phyloP scores from a whole-genome alignment of 2,888 invertebrate genomes.

The Saturnia pavonia region DNA sequence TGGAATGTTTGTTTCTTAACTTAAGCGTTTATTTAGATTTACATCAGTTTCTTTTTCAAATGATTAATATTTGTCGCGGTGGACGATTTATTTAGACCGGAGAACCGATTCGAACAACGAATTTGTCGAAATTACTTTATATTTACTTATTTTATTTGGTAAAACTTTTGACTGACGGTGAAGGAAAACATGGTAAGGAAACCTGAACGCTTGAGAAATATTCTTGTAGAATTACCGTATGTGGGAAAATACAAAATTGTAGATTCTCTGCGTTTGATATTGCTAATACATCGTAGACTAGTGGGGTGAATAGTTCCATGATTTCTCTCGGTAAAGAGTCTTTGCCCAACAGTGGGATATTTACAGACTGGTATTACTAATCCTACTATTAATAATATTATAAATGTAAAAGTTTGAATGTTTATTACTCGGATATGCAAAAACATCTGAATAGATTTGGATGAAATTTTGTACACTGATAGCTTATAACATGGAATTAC shows the following conservation, averaged over 20 bases:
- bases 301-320: background rate
- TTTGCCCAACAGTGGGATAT: background rate
- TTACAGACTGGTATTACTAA: background rate
- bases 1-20: constrained; percentile 50
- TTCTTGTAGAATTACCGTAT: background rate
- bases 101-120: background rate
- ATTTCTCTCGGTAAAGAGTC: background rate
- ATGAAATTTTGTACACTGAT: no score
- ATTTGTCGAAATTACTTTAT: background rate
- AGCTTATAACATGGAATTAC: no score
- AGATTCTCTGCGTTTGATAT: background rate
- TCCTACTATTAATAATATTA: no score
- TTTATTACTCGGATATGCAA: no score
- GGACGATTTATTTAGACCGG: background rate
- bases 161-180: background rate
- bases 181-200: background rate
- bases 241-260: background rate
- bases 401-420: no score
- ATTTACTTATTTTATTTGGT: no score
- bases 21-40: constrained; percentile 49
- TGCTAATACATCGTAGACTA: background rate
- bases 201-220: background rate
- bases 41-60: background rate
- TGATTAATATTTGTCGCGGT: background rate
- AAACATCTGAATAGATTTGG: no score